A percentile compares a stretch with the other conserved stretches of the same genome.
Conservation (phyloP, 2,113 vertebrate genomes). For the Capreolus pygargus region DNA sequence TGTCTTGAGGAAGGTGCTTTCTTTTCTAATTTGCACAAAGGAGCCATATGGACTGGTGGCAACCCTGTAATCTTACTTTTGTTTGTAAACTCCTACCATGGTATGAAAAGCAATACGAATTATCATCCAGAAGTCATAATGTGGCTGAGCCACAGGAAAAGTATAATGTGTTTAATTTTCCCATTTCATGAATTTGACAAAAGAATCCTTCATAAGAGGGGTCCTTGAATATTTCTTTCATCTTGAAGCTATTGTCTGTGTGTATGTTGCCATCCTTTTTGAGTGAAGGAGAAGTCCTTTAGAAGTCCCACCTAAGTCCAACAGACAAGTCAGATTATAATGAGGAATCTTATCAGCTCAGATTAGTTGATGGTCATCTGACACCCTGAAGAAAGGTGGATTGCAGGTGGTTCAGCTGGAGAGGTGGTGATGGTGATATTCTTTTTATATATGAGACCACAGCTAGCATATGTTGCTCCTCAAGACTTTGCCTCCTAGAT, state of each 20-base stretch:
- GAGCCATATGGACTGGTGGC: background rate
- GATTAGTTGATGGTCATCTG: background rate
- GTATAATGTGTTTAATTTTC: background rate
- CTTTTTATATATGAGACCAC: background rate
- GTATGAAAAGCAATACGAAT: background rate
- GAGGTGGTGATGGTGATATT: background rate
- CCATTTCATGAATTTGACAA: background rate
- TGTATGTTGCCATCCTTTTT: background rate
- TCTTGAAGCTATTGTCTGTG: background rate
- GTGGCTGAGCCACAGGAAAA: background rate
- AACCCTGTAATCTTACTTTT: background rate
- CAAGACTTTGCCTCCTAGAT: background rate
- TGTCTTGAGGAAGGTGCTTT: background rate
- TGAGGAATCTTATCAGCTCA: background rate
- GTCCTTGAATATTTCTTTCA: background rate
- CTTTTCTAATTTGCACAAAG: slow-evolving; percentile 19
- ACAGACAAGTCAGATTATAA: background rate
- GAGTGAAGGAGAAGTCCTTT: background rate
- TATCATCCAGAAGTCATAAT: background rate
- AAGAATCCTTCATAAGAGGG: background rate
- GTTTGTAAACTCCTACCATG: background rate
- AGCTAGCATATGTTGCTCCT: background rate
- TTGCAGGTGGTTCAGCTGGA: background rate
- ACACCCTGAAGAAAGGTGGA: background rate
- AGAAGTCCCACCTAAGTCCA: background rate